Evolutionary conservation across 2,797 vertebrate genomes (phyloP).

Genomic region (Schizothorax lantsangensis): DNA sequence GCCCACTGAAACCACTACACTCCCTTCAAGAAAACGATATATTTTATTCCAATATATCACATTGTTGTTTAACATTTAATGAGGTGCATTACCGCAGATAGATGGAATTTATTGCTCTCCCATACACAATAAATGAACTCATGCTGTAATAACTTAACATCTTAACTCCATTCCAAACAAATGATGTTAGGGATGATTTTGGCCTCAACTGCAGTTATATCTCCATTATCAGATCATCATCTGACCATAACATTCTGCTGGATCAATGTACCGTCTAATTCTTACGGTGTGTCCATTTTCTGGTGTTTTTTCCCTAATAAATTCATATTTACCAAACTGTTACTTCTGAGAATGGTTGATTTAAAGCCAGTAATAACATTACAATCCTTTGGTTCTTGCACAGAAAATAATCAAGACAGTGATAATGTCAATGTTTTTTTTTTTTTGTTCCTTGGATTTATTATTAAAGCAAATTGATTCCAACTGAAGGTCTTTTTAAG

Average conservation of each 20-base stretch:
- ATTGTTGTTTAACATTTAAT: conserved; percentile 44
- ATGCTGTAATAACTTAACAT: conserved; percentile 12
- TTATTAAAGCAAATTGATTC: background rate
- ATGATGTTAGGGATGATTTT: conserved; percentile 20
- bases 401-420: background rate
- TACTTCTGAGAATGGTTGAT: background rate
- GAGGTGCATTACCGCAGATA: conserved; percentile 34
- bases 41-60: conserved; percentile 17
- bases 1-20: background rate
- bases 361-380: background rate
- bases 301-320: background rate
- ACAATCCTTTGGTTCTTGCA: background rate
- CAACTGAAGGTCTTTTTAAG: background rate
- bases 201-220: conserved; percentile 5
- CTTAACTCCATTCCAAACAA: conserved; percentile 24
- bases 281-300: background rate
- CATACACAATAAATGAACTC: conserved; percentile 18
- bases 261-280: background rate
- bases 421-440: no score
- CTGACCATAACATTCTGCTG: conserved; percentile 14
- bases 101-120: conserved; percentile 29
- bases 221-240: conserved; percentile 29
- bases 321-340: background rate
- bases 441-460: background rate
- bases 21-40: background rate